phyloP scores from a whole-genome alignment of 1,140 invertebrate genomes.

The Atta cephalotes region DNA sequence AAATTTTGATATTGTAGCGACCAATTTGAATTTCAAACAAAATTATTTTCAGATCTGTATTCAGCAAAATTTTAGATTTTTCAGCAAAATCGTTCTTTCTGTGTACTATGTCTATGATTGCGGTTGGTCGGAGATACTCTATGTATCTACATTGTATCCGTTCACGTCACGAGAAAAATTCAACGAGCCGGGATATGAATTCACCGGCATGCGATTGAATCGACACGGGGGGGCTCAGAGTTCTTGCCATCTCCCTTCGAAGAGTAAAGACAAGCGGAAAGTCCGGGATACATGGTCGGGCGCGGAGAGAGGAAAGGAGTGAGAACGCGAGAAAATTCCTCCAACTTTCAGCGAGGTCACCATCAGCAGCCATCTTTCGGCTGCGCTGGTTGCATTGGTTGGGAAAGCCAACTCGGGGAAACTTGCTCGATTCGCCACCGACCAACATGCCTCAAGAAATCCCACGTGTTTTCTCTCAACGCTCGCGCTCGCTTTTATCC shows the following conservation, averaged over 20 bases:
- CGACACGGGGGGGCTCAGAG: conserved; percentile 1
- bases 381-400: conserved; percentile 12
- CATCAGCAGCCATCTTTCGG: conserved; percentile 62
- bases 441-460: conserved; percentile 68
- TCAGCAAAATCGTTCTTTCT: too few species aligned
- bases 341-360: conserved; percentile 68
- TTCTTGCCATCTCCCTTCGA: not conserved
- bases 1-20: too few species aligned
- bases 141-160: not conserved
- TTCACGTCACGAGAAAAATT: conserved; percentile 14
- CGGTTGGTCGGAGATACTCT: too few species aligned
- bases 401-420: conserved; percentile 69
- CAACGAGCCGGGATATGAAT: conserved; percentile 20
- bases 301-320: conserved; percentile 15
- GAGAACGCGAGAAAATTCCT: conserved; percentile 60
- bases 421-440: conserved; percentile 67
- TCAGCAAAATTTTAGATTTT: too few species aligned
- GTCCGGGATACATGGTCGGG: conserved; percentile 11
- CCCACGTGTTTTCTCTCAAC: conserved; percentile 75
- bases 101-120: too few species aligned
- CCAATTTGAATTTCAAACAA: too few species aligned
- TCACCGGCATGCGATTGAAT: conserved; percentile 28
- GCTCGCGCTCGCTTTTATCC: conserved; percentile 67
- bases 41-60: too few species aligned
- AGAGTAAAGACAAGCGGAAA: conserved; percentile 27